These are phyloP conservation scores for Nasua narica DNA, from an alignment of 2,797 vertebrate genomes.

Conservation along the genomic window DNA sequence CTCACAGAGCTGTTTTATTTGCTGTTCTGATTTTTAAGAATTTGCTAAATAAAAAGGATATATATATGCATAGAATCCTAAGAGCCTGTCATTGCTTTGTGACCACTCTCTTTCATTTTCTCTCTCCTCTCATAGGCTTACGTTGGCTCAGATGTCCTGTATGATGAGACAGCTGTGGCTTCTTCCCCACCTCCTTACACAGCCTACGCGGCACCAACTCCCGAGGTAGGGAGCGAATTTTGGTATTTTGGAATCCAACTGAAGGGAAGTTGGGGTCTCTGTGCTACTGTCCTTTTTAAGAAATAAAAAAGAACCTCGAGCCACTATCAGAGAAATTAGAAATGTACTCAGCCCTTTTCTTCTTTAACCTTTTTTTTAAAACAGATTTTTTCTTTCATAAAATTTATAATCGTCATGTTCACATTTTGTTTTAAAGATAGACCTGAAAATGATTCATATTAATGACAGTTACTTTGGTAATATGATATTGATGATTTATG, in stretches of 20 bases:
- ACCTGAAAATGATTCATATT: neutral
- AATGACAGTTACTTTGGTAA: neutral
- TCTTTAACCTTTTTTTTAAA: neutral
- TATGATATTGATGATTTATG: neutral
- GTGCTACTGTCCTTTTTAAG: neutral
- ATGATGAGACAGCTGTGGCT: conserved; percentile 87
- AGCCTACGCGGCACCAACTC: conserved; percentile 88
- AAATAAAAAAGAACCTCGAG: neutral
- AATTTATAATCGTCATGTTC: neutral
- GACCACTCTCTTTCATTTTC: neutral
- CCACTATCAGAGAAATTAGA: neutral
- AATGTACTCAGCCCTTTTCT: neutral
- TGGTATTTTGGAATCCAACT: neutral
- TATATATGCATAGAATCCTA: neutral
- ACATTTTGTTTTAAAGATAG: neutral
- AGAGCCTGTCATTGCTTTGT: neutral
- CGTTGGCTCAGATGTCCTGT: conserved; percentile 80
- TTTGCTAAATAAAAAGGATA: neutral
- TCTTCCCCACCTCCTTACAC: conserved; percentile 93
- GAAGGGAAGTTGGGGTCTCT: neutral
- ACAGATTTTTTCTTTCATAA: neutral
- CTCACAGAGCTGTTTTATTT: neutral
- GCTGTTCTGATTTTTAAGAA: neutral
- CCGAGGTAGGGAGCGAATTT: conserved; percentile 86
- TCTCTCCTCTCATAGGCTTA: conserved; percentile 73